Evolutionary conservation across 2,797 vertebrate species (phyloP), one percentile per base, ranked within the genome.

Genomic region (Sebastes cheni): DNA sequence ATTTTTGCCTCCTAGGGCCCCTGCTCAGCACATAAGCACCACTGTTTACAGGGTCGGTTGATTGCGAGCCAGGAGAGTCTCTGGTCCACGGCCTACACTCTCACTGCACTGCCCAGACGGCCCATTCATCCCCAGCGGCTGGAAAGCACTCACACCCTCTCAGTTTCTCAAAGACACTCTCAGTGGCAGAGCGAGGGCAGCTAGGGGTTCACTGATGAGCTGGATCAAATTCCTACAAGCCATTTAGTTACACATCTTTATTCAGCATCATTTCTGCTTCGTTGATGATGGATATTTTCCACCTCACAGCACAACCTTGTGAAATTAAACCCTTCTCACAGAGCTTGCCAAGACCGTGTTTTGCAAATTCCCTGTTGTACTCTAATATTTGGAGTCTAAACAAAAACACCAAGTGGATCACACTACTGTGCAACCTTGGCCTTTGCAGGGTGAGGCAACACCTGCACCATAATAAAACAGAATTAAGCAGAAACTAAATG

Each of bases 41-140:
- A 86, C 77, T 93, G 94, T 95, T 93, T 93, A 94, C 89, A 83
- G 80, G 85, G 85, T 59, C 32, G 81, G 78, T 91, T 94, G 94
- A 92, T 60, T 20, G 72, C 2, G n/a, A 77, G 92, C 92, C 95
- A 94, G 85, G 78, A 82, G 76, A 77, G 85, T 67, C 82, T 92
- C 85, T 59, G 80, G 79, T 83, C 80, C 72, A 72, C 60, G 61
- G 81, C 70, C 83, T 83, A 67, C 71, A 22, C 83, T 84, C 80
- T 72, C 72, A 22, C 85, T 86, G 88, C 73, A 77, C 89, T 88
- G 86, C 66, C 91, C 92, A 93, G 91, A 91, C 84, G 83, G 83
- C 79, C 79, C 84, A 92, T 93, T 93, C 91, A 93, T 93, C 86
- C 82, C 72, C 83, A 84, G 79, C 91, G 77, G 89, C 91, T 94